Base-by-base conservation (phyloP, 2,797 vertebrate genomes). In the Pampus argenteus region DNA sequence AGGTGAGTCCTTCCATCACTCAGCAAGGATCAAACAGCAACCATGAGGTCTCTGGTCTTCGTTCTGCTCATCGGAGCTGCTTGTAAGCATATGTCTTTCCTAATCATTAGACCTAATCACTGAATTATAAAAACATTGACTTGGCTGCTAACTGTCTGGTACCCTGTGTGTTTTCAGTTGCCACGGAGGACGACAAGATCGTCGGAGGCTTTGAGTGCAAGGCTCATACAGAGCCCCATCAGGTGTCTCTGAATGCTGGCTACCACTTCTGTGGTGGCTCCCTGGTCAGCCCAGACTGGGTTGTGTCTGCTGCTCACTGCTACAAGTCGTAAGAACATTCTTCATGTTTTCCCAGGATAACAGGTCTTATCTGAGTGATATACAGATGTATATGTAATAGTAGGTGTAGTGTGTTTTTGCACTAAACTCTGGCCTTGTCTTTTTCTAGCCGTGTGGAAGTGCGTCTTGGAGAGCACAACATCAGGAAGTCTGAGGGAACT, bases 381-480 rank as follows among this genome's bases (percentile, higher is more conserved):
- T 36, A 11, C 34, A 36, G 10, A 36, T 36, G 3, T 36, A 3
- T 13, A 36, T 36, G 34, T 36, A 6, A 17, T 17, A 42, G 38
- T 42, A 2, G 17, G 6, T 17, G 7, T 42, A 6, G 38, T 42
- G 14, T 44, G 40, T 44, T 44, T 18, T 44, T 18, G 6, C 15
- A 44, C 15, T 44, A 1, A 44, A 18, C 15, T 8, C 6, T 3
- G 18, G 17, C 3, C 40, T 6, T 96, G 23, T 55, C 28, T 28
- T 25, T 65, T 60, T 26, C 14, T 66, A 96, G 95, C 50, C 92
- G 86, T 23, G 40, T 97, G 20, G 87, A 95, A 81, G 93, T 96
- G 40, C 94, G 93, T 90, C 75, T 97, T 0, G 95, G 96, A 6
- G 95, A 96, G 74, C 84, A 96, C 69, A 79, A 94, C 83, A 85